A percentile compares a stretch with the other conserved stretches of the same genome.
phyloP scores from a whole-genome alignment of 2,888 invertebrate species.

The Andricus curvator region DNA sequence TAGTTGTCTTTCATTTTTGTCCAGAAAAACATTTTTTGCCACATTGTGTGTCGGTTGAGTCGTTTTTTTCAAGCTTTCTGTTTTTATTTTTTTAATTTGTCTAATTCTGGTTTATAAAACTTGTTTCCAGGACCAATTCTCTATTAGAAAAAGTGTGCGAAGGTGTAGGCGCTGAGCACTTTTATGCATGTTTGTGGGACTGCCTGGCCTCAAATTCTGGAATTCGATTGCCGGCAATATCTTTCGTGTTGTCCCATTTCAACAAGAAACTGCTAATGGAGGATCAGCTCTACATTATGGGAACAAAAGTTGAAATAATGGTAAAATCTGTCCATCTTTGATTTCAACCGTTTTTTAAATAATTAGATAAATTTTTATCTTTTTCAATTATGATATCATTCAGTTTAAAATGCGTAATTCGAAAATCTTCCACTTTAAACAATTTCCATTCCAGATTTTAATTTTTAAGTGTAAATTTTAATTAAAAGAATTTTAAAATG shows the following conservation, averaged over 20 bases:
- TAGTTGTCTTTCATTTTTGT: no score
- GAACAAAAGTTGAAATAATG: constrained; percentile 91
- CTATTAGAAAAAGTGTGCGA: constrained; percentile 86
- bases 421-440: no score
- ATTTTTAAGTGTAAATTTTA: no score
- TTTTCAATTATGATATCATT: no score
- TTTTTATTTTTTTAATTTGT: not conserved
- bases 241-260: constrained; percentile 88
- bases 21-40: no score
- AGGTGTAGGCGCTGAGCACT: constrained; percentile 87
- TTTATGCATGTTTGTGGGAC: constrained; percentile 94
- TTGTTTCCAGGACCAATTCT: constrained; percentile 80
- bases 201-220: constrained; percentile 89
- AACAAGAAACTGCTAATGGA: constrained; percentile 88
- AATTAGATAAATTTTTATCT: no score
- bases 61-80: not conserved
- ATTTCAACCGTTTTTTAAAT: no score
- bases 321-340: constrained; percentile 74
- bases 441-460: no score
- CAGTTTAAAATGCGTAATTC: no score
- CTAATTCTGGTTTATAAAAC: constrained; percentile 28
- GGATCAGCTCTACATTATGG: constrained; percentile 91
- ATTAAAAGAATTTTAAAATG: no score
- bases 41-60: no score
- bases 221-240: constrained; percentile 89